phyloP scores from a whole-genome alignment of 2,113 vertebrate genomes.

The Boleophthalmus pectinirostris region DNA sequence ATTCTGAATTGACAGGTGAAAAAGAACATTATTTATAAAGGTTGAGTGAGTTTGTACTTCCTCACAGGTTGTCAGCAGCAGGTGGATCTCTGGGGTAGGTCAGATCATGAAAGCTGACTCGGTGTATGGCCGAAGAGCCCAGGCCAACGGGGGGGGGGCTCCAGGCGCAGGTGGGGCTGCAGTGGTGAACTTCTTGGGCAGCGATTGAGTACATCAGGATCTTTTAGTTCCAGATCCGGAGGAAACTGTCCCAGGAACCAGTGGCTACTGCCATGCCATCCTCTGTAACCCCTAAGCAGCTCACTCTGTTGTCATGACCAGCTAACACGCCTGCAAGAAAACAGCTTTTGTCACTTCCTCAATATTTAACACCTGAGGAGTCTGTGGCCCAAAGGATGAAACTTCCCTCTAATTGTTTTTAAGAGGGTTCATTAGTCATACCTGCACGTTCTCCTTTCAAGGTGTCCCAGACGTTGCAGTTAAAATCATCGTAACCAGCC shows the following conservation, averaged over 20 bases:
- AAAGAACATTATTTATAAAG: conserved; percentile 84
- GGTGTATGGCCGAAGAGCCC: conserved; percentile 66
- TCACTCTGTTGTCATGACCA: conserved; percentile 97
- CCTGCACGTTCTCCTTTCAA: conserved; percentile 96
- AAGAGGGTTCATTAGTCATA: conserved; percentile 51
- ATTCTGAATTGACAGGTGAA: conserved; percentile 69
- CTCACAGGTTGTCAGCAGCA: conserved; percentile 74
- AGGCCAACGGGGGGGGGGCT: conserved; percentile 39
- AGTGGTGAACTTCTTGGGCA: conserved; percentile 31
- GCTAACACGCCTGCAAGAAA: conserved; percentile 86
- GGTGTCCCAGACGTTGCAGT: conserved; percentile 97
- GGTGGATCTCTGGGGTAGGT: conserved; percentile 24
- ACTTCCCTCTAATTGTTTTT: background rate
- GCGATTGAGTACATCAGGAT: conserved; percentile 38
- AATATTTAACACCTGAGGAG: no score
- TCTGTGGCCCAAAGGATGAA: no score
- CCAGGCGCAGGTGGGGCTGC: conserved; percentile 8
- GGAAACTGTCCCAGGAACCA: conserved; percentile 99
- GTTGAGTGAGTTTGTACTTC: conserved; percentile 81
- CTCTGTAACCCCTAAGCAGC: conserved; percentile 95
- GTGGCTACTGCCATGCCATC: conserved; percentile 98
- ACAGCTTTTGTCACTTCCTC: no score
- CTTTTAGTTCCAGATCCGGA: conserved; percentile 96
- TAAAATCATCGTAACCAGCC: conserved; percentile 96
- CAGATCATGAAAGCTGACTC: conserved; percentile 53